phyloP scores from a whole-genome alignment of 2,888 invertebrate genomes.

The Punctoribates punctum region DNA sequence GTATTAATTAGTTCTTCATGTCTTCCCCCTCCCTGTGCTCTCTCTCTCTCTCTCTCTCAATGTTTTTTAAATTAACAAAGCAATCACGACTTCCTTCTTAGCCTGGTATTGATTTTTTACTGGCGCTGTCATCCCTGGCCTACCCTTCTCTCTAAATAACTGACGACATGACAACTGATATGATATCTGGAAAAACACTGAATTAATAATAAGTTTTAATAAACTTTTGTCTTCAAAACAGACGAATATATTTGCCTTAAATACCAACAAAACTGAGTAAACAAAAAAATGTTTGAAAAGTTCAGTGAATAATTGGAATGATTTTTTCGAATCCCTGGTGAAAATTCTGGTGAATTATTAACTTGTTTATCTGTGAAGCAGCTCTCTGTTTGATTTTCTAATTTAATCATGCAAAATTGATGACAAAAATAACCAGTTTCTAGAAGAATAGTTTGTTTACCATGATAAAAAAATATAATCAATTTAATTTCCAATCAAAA shows the following conservation, averaged over 20 bases:
- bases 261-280: not conserved
- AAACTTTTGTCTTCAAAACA: not conserved
- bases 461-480: no score
- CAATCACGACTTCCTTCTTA: not conserved
- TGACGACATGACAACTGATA: not conserved
- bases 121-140: not conserved
- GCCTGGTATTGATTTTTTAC: not conserved
- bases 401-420: no score
- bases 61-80: constrained; percentile 2
- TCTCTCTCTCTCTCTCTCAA: not conserved
- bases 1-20: not conserved
- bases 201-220: not conserved
- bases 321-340: no score
- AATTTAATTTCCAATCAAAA: no score
- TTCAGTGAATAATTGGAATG: no score
- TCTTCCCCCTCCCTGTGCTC: no score
- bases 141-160: not conserved
- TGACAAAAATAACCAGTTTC: no score
- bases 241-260: not conserved
- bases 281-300: no score
- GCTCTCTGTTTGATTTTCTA: no score
- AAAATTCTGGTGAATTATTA: no score
- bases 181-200: not conserved
- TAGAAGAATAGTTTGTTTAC: no score
- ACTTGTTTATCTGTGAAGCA: no score